These are phyloP conservation scores for Coracopsis vasa DNA, from an alignment of 2,113 vertebrate species.

Conservation along the genomic window DNA sequence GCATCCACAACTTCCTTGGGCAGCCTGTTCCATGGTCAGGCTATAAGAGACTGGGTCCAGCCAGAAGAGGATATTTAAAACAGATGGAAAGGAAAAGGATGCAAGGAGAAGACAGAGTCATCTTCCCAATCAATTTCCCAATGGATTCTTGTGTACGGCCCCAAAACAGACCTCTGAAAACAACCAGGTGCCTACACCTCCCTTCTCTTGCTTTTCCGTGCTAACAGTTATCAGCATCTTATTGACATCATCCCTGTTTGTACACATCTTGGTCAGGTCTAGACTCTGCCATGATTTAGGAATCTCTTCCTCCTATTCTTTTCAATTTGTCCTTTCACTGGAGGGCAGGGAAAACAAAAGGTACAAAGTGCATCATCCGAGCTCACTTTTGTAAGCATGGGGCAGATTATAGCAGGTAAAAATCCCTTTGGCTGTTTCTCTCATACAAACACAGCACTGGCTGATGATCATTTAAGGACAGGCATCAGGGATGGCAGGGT, in stretches of 20 bases:
- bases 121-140: neutral
- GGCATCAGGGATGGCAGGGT: neutral
- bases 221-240: neutral
- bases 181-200: neutral
- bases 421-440: neutral
- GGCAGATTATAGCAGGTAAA: accelerated
- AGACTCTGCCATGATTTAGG: neutral
- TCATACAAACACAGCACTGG: neutral
- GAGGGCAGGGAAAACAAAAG: neutral
- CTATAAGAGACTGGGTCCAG: neutral
- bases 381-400: neutral
- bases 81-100: neutral
- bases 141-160: neutral
- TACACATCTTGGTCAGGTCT: neutral
- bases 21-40: neutral
- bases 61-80: neutral
- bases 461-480: neutral
- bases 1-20: neutral
- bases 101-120: neutral
- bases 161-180: accelerated
- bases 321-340: neutral
- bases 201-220: neutral
- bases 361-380: neutral
- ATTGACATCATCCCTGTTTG: accelerated
- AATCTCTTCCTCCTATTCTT: neutral